Conservation (phyloP, 2,113 vertebrate genomes). For the Epinephelus moara region DNA sequence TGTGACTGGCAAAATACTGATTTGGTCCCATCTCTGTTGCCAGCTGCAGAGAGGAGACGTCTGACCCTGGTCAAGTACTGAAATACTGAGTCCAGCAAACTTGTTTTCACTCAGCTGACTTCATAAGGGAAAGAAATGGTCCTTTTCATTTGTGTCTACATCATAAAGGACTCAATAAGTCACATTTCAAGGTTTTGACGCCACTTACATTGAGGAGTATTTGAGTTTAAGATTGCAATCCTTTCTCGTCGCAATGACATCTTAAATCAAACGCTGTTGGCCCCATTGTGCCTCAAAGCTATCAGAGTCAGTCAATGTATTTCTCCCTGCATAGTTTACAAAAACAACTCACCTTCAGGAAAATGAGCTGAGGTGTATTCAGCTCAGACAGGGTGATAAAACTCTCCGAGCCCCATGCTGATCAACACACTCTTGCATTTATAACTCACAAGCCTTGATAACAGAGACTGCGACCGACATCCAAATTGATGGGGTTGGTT, state of each 20-base stretch:
- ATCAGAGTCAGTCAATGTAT: not conserved
- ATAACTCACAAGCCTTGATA: conserved; percentile 38
- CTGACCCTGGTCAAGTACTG: not conserved
- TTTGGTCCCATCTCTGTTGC: not conserved
- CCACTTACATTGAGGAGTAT: conserved; percentile 21
- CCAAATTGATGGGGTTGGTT: conserved; percentile 29
- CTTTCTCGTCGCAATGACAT: conserved; percentile 11
- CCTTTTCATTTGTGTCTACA: conserved; percentile 13
- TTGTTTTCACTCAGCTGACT: not conserved
- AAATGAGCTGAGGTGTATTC: conserved; percentile 44
- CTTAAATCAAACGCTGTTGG: conserved; percentile 19
- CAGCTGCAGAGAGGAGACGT: conserved; percentile 1
- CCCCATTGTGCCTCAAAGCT: not conserved
- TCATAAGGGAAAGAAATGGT: conserved; percentile 1
- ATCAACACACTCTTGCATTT: conserved; percentile 38
- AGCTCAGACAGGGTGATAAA: conserved; percentile 32
- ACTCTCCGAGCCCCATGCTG: conserved; percentile 8
- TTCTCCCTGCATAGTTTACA: conserved; percentile 20
- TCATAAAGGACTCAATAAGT: conserved; percentile 14
- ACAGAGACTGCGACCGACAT: conserved; percentile 23
- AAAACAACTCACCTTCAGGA: conserved; percentile 32
- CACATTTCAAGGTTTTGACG: conserved; percentile 31
- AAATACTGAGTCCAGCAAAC: conserved; percentile 15
- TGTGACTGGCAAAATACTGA: too few species aligned
- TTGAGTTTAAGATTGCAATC: conserved; percentile 27